A percentile compares a stretch with the other conserved stretches of the same genome.
Evolutionary conservation across 92 coral and sea anemone genomes (phyloP).

Genomic region (Palythoa caribaeorum): DNA sequence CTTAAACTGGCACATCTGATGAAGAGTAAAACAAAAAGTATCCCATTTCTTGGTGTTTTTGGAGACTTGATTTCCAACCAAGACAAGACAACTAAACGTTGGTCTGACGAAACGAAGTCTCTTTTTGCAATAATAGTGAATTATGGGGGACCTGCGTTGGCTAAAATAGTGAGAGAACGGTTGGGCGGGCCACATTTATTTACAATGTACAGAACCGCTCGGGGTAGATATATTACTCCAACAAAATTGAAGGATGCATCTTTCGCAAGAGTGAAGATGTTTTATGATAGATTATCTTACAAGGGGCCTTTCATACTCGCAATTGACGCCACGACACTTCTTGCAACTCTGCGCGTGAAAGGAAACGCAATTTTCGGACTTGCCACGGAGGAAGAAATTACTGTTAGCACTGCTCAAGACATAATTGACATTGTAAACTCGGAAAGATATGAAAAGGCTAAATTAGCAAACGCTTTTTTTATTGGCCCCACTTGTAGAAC

Average conservation of each 20-base stretch:
- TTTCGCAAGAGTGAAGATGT: slow-evolving; percentile 13
- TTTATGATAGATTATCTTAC: slow-evolving; percentile 44
- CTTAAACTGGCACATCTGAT: no score
- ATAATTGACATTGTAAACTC: slow-evolving; percentile 23
- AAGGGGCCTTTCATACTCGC: slow-evolving; percentile 43
- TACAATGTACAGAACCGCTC: no score
- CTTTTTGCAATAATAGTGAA: no score
- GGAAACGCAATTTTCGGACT: slow-evolving; percentile 49
- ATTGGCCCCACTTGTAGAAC: slow-evolving; percentile 32
- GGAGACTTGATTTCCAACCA: no score
- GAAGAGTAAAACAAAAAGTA: no score
- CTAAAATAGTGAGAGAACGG: no score
- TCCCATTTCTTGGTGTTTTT: no score
- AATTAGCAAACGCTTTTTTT: slow-evolving; percentile 60
- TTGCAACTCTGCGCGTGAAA: neutral
- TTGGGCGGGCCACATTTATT: no score
- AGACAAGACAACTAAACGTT: no score
- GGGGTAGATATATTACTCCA: no score
- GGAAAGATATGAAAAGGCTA: slow-evolving; percentile 31
- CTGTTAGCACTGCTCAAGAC: slow-evolving; percentile 35
- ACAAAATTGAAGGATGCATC: neutral
- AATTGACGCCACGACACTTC: slow-evolving; percentile 47
- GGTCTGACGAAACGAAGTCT: no score
- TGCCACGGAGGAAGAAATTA: slow-evolving; percentile 41
- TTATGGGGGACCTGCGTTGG: no score